Conservation (phyloP, 2,113 vertebrate species). For the Phocoena sinus region DNA sequence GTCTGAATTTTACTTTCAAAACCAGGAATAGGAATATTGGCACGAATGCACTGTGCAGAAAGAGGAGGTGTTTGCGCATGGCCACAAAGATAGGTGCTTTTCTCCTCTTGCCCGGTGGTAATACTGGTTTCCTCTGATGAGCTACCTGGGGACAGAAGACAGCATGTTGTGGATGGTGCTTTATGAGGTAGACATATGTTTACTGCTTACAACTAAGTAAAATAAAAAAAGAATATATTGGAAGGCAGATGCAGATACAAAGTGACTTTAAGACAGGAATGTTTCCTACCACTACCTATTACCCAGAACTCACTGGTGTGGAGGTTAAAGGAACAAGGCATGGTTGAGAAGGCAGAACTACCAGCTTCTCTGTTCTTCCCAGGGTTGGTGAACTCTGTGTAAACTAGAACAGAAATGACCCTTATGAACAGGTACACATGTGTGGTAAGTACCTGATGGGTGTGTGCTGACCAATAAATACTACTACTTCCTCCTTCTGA, state of each 20-base stretch:
- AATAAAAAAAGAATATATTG: neutral
- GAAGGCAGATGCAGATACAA: neutral
- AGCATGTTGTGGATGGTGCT: neutral
- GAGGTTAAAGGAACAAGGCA: neutral
- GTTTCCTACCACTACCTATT: neutral
- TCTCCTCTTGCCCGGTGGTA: neutral
- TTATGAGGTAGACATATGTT: neutral
- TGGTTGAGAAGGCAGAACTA: neutral
- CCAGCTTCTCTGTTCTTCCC: neutral
- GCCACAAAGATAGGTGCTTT: neutral
- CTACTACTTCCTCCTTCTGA: constrained; percentile 48
- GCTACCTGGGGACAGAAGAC: neutral
- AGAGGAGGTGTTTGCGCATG: neutral
- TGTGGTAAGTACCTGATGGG: neutral
- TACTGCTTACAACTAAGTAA: neutral
- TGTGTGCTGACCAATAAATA: neutral
- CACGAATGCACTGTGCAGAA: neutral
- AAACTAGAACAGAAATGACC: constrained; percentile 41
- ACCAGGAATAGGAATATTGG: neutral
- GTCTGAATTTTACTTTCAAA: neutral
- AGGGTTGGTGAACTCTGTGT: constrained; percentile 4
- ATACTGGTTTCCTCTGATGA: neutral
- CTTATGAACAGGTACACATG: neutral
- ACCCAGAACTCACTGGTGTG: neutral
- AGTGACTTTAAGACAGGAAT: neutral